Base-by-base conservation (phyloP, 2,888 invertebrate species). In the Scaptomyza cyrtandrae region DNA sequence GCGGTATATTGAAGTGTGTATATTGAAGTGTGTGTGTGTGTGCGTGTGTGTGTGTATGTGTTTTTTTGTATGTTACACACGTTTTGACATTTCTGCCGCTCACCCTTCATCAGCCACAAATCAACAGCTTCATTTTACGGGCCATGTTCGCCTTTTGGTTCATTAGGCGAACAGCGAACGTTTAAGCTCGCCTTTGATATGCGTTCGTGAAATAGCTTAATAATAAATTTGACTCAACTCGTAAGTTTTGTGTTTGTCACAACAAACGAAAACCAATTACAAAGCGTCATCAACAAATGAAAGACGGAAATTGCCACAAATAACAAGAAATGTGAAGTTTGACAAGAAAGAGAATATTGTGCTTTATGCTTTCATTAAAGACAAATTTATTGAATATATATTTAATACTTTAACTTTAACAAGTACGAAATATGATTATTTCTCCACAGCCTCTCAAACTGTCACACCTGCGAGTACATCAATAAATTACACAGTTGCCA, bases 221-320 rank as follows among this genome's bases (percentile, higher is more conserved):
- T 73, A 68, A 76, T 82, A 72, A 72, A 83, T 71, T 75, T 45
- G 58, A 41, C 57, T 58, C 60, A 66, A 71, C 77, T 73, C 80
- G 67, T 83, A 71, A 80, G 72, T 66, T 11, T n/a, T 37, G 37
- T 37, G n/a, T 37, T 33, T 33, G 62, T 72, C 75, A 69, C 66
- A 82, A 71, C 66, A 68, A 69, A 45, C 27, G 67, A 73, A 81
- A 84, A 64, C 58, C 81, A 75, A 86, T 82, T 82, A 87, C 71
- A 68, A 75, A 68, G 41, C 56, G 66, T 48, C 59, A 62, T 49
- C 56, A 50, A 61, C 19, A 85, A 78, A 59, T 62, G 46, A 67
- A 67, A 65, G 57, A 64, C 85, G 80, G 72, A 85, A 80, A 85
- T 81, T 78, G 61, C 19, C 31, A 55, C 27, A 50, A 71, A 71